phyloP scores from a whole-genome alignment of 2,113 vertebrate species.

The Diadophis punctatus region DNA sequence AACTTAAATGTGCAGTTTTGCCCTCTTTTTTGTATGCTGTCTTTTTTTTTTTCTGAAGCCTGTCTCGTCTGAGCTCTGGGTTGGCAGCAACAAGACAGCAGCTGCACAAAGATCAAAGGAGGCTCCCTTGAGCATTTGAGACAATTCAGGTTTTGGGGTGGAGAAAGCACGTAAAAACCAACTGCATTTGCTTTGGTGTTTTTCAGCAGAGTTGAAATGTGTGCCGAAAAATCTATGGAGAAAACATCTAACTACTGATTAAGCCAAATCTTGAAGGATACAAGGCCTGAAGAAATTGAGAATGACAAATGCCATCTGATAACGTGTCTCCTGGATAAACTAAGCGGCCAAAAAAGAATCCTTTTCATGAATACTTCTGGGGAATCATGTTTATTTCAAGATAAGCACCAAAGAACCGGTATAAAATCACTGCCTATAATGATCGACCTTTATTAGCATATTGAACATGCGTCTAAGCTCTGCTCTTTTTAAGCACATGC shows the following conservation, averaged over 20 bases:
- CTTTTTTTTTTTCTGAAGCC: neutral
- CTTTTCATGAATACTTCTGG: conserved; percentile 18
- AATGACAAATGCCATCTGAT: neutral
- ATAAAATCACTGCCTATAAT: neutral
- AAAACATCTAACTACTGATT: neutral
- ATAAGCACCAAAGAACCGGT: neutral
- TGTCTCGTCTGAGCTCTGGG: fast-evolving
- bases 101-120: neutral
- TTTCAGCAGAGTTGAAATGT: neutral
- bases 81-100: neutral
- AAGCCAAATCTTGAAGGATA: neutral
- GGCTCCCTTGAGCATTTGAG: conserved; percentile 16
- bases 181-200: conserved; percentile 11
- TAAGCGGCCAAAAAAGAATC: neutral
- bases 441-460: conserved; percentile 21
- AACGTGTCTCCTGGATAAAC: neutral
- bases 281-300: neutral
- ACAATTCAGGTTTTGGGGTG: conserved; percentile 26
- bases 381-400: neutral
- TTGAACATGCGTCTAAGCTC: neutral
- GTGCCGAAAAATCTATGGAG: neutral
- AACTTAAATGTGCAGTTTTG: neutral
- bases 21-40: neutral
- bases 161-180: conserved; percentile 1
- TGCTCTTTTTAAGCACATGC: neutral